Base-by-base conservation (phyloP, 2,113 vertebrate genomes). In the Myotis brandtii region DNA sequence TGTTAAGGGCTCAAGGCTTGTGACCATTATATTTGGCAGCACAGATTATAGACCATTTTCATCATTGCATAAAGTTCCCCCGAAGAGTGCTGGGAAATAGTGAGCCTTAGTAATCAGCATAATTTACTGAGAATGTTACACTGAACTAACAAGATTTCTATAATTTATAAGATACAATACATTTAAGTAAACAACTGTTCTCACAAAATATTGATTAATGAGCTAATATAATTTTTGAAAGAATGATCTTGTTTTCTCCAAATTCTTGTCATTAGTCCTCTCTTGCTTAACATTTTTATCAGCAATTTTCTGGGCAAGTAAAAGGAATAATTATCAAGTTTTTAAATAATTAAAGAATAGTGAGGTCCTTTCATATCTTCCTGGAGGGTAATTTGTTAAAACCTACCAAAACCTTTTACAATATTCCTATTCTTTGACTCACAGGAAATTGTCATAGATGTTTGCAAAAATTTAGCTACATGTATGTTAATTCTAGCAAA, bases 271-370 rank as follows among this genome's bases (percentile, higher is more conserved):
- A 59, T 17, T 88, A 10, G 16, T 37, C 18, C 30, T 66, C 32
- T 93, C 50, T 76, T 70, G 12, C 1, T 81, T 59, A 76, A 79
- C 6, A 56, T 72, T 59, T 83, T 81, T 34, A 81, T 90, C n/a
- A 94, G n/a, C 43, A 34, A 94, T 76, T 76, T 93, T 7, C 23
- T 69, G 70, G 43, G 16, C 9, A 64, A 84, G 83, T 83, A 67
- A 64, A 85, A 86, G 13, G 3, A 75, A 94, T 5, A 30, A 5
- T 86, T n/a, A 86, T 12, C 34, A 86, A 70, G 2, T 59, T 93
- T 96, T 94, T 21, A 91, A 91, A 64, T 89, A 79, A 56, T 23
- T 62, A 90, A 96, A 30, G 83, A 48, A 93, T 18, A 69, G 3
- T 64, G 25, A 85, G 23, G 54, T 85, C 72, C 46, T 85, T 91